Evolutionary conservation across 2,797 vertebrate genomes (phyloP), one percentile per base, ranked within the genome.

Genomic region (Hylomyscus alleni): DNA sequence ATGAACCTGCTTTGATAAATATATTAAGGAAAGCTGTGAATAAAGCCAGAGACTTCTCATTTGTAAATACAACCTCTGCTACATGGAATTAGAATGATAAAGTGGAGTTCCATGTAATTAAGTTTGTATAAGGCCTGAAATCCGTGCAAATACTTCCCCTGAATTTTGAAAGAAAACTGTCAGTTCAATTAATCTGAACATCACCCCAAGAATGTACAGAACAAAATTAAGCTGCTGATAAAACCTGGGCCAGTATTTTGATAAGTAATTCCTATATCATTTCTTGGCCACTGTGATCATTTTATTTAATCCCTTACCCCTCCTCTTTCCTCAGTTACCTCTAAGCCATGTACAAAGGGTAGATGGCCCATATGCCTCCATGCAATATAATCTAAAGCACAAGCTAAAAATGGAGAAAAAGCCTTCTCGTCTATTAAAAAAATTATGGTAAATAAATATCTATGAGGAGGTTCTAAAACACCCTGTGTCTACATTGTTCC

Each of bases 21-120:
- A 99, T 99, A 99, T 99, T 99, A 99, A 99, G 99, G 99, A 99
- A 99, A 99, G 99, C 99, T 99, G 99, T 99, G 99, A 99, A 99
- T 99, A 99, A 99, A 99, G 99, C 99, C 99, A 99, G 99, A 99
- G 99, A 99, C 99, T 99, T 99, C 99, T 99, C 99, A 99, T 99
- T 99, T 99, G 99, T 99, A 99, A 99, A 99, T 99, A 99, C 99
- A 99, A 99, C 99, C 99, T 99, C 99, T 99, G 99, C 99, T 99
- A 99, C 99, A 99, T 99, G 99, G 99, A 99, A 99, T 99, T 99
- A 99, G 99, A 99, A 99, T 99, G 99, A 99, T 99, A 99, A 99
- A 99, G 99, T 99, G 99, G 99, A 99, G 99, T 99, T 99, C 99
- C 99, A 99, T 99, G 99, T 99, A 99, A 99, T 99, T 99, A 99